A percentile compares a stretch with the other conserved stretches of the same genome.
These are phyloP conservation scores for Scopus umbretta DNA, from an alignment of 2,113 vertebrate genomes.

Conservation along the genomic window DNA sequence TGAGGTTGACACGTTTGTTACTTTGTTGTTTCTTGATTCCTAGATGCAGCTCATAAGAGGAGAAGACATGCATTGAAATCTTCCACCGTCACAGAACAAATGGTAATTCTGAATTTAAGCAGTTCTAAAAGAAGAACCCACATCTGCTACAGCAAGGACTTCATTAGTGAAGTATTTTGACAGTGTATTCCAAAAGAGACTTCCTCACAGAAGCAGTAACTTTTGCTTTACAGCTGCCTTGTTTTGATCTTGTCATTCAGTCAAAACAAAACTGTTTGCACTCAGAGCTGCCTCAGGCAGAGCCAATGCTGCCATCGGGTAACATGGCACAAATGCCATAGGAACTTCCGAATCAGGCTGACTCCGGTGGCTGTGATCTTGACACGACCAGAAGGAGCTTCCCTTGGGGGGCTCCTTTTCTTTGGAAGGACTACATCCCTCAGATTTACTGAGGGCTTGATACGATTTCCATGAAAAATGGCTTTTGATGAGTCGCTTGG, in stretches of 20 bases:
- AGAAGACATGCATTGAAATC: background rate
- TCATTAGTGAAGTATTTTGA: background rate
- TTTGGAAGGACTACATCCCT: background rate
- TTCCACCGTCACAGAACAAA: background rate
- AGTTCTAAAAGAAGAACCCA: background rate
- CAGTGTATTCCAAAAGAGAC: background rate
- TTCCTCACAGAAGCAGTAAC: background rate
- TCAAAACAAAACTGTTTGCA: background rate
- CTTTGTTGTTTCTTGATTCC: background rate
- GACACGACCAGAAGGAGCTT: background rate
- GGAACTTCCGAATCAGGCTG: background rate
- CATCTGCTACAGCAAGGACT: background rate
- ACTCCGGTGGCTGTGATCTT: background rate
- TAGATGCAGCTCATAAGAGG: conserved; percentile 26
- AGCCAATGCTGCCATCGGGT: background rate
- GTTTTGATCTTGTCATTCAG: background rate
- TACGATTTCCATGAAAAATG: background rate
- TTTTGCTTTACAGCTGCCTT: background rate
- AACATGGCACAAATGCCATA: rapidly evolving
- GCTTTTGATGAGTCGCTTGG: background rate
- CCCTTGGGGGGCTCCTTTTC: background rate
- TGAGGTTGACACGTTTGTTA: background rate
- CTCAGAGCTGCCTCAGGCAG: background rate
- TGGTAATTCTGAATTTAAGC: conserved; percentile 39
- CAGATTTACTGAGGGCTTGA: background rate